Conservation (phyloP, 2,888 invertebrate genomes). For the Tetramorium bicarinatum region DNA sequence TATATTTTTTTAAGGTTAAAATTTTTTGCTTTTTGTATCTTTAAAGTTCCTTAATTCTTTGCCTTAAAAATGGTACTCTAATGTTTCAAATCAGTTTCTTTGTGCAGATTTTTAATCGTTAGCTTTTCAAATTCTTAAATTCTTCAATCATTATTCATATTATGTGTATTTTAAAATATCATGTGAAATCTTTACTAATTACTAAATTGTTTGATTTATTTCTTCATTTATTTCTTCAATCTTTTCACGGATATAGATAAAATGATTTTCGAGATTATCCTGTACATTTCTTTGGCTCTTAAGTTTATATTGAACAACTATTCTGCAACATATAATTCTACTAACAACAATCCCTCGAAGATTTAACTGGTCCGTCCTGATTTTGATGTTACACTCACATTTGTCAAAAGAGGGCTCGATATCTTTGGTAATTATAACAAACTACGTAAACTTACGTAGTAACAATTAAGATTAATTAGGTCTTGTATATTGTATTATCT, state of each 20-base stretch:
- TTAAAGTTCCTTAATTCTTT: background rate
- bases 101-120: background rate
- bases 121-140: background rate
- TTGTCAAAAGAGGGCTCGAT: conserved; percentile 42
- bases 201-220: conserved; percentile 5
- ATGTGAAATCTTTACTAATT: background rate
- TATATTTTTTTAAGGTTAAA: background rate
- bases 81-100: background rate
- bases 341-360: conserved; percentile 4
- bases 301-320: conserved; percentile 22
- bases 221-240: background rate
- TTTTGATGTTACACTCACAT: conserved; percentile 53
- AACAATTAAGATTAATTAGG: conserved; percentile 26
- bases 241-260: background rate
- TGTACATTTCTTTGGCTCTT: background rate
- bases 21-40: background rate
- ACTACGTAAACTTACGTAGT: conserved; percentile 30
- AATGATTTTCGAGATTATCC: conserved; percentile 18
- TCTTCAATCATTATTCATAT: background rate
- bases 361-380: conserved; percentile 68
- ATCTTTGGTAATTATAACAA: conserved; percentile 44
- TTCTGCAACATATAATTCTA: conserved; percentile 33
- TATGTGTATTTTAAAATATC: background rate
- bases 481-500: conserved; percentile 10
- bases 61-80: background rate